Base-by-base conservation (phyloP, 2,797 vertebrate genomes). In the Typhlichthys subterraneus region DNA sequence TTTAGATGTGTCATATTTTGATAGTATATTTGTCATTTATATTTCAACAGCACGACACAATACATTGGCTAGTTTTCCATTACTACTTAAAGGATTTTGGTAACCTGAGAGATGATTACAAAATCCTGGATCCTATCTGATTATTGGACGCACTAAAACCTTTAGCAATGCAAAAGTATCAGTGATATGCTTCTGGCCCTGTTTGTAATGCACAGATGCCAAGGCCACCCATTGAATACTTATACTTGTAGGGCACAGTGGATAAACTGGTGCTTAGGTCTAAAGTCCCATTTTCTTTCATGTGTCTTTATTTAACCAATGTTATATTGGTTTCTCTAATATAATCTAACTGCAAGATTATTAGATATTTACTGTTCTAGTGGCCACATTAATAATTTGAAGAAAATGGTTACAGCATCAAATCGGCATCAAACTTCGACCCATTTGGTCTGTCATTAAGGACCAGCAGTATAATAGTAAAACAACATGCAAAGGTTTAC, bases 401-500 rank as follows among this genome's bases (percentile, higher is more conserved):
- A 51, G 65, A 63, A 69, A 79, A 75, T 68, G 14, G 51, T 77
- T 76, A 77, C 76, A 62, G 23, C 23, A 23, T 23, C 23, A 23
- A 23, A 23, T 79, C 76, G 81, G 51, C 15, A 47, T 56, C n/a
- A 50, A 69, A 67, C 56, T 29, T 46, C 38, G 63, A 46, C 53
- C 55, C 29, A 10, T 61, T 59, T 65, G 59, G 73, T 53, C 12
- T 57, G 59, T 63, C 61, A 71, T 85, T 85, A 87, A 80, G 54
- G 71, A 63, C 47, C 12, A 70, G 59, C 62, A 50, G 70, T 65
- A 74, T 85, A 83, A 66, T 53, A 68, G 70, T 85, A 76, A 82
- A 89, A 86, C 72, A 90, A 83, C 79, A 87, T 11, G 29, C 52
- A 57, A 63, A 67, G 56, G 79, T 86, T 85, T 83, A 68, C 65